Evolutionary conservation across 1,140 invertebrate species (phyloP).

Genomic region (Drosophila carrolli): DNA sequence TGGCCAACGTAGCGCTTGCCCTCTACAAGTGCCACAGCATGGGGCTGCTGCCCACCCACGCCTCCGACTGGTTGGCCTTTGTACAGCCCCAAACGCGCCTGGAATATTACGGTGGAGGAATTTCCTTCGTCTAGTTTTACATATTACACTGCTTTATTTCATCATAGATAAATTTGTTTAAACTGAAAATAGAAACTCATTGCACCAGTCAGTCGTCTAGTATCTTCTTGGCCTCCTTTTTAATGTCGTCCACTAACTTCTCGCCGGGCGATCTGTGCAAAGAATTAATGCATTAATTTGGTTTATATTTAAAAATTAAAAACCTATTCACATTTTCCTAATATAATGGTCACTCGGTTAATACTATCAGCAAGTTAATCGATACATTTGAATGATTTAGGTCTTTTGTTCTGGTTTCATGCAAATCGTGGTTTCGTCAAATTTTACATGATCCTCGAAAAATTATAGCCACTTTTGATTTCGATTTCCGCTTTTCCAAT

Average conservation of each 20-base stretch:
- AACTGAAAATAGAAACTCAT: constrained; percentile 20
- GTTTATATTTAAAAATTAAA: too few relatives aligned
- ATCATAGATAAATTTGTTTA: constrained; percentile 59
- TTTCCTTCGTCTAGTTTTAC: constrained; percentile 86
- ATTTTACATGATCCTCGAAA: too few relatives aligned
- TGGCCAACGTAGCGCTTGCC: constrained; percentile 96
- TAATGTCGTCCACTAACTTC: constrained; percentile 70
- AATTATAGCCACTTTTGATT: too few relatives aligned
- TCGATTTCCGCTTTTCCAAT: too few relatives aligned
- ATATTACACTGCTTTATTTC: constrained; percentile 54
- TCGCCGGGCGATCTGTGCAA: constrained; percentile 63
- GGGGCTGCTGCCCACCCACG: constrained; percentile 98
- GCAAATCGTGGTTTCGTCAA: too few relatives aligned
- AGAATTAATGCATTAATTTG: background rate
- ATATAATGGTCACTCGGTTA: too few relatives aligned
- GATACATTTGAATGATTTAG: too few relatives aligned
- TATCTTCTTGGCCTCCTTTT: constrained; percentile 73
- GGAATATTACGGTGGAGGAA: constrained; percentile 95
- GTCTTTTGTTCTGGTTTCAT: too few relatives aligned
- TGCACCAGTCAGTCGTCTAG: constrained; percentile 60
- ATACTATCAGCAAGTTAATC: too few relatives aligned
- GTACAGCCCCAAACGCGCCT: constrained; percentile 95
- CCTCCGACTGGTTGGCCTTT: constrained; percentile 99
- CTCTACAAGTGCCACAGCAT: constrained; percentile 99
- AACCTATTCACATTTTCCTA: too few relatives aligned